These are phyloP conservation scores for Aporophyla lueneburgensis DNA, from an alignment of 2,888 invertebrate species.

Conservation along the genomic window DNA sequence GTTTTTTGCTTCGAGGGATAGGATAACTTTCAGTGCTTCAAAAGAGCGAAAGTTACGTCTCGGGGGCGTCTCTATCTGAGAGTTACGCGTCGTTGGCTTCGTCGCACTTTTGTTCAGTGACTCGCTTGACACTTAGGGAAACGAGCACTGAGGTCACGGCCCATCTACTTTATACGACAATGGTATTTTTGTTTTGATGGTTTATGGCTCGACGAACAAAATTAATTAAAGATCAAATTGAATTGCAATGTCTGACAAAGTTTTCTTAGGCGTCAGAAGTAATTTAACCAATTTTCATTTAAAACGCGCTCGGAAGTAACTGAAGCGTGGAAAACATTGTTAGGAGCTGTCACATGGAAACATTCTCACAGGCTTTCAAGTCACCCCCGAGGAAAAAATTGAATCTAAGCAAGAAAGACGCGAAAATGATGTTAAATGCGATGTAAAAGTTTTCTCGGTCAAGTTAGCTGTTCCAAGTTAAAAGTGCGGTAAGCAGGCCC, in stretches of 20 bases:
- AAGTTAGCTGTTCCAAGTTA: slow-evolving; percentile 75
- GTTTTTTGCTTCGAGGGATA: slow-evolving; percentile 41
- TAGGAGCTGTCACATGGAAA: slow-evolving; percentile 44
- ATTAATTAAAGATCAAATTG: slow-evolving; percentile 47
- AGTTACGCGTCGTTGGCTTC: slow-evolving; percentile 81
- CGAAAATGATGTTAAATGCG: slow-evolving; percentile 63
- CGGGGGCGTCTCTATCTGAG: slow-evolving; percentile 74
- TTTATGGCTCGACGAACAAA: slow-evolving; percentile 41
- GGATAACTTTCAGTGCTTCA: slow-evolving; percentile 59
- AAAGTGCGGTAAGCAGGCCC: slow-evolving; percentile 78
- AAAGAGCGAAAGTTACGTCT: slow-evolving; percentile 63
- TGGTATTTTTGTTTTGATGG: slow-evolving; percentile 58
- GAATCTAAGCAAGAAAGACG: slow-evolving; percentile 65
- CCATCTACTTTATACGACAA: slow-evolving; percentile 69
- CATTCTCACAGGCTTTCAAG: slow-evolving; percentile 37
- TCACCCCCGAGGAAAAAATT: slow-evolving; percentile 51
- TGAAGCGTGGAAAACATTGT: slow-evolving; percentile 29
- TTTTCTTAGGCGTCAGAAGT: slow-evolving; percentile 30
- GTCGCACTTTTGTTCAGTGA: slow-evolving; percentile 75
- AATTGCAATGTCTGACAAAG: slow-evolving; percentile 32
- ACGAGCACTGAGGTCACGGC: slow-evolving; percentile 61
- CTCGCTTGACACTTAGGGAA: slow-evolving; percentile 70
- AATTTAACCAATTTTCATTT: slow-evolving; percentile 28
- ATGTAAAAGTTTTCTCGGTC: slow-evolving; percentile 73
- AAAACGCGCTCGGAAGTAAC: slow-evolving; percentile 13